phyloP scores from a whole-genome alignment of 2,113 vertebrate genomes.

The Nyctibius bracteatus region DNA sequence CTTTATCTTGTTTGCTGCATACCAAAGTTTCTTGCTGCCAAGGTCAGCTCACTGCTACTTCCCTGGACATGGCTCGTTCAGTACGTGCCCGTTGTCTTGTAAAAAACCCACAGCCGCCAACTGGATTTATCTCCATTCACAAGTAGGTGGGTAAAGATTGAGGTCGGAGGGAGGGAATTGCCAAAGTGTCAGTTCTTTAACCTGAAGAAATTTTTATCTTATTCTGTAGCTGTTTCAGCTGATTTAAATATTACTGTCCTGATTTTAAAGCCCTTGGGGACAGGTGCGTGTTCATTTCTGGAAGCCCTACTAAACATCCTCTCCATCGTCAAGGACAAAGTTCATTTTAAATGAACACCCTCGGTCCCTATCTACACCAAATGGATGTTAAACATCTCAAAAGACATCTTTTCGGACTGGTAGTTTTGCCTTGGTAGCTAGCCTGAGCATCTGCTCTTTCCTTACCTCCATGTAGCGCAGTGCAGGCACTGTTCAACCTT shows the following conservation, averaged over 20 bases:
- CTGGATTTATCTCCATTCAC: too few species aligned
- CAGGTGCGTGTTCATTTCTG: background rate
- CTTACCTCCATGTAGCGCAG: accelerated
- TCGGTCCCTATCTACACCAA: background rate
- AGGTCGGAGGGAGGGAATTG: background rate
- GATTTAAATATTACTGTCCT: background rate
- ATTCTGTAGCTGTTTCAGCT: background rate
- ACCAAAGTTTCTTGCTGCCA: too few species aligned
- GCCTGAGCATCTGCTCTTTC: background rate
- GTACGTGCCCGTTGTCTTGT: too few species aligned
- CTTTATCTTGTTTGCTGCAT: too few species aligned
- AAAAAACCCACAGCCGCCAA: too few species aligned
- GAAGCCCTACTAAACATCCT: background rate
- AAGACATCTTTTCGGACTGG: background rate
- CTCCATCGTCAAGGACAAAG: background rate
- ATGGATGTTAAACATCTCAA: background rate
- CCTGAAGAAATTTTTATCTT: background rate
- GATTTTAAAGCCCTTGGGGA: background rate
- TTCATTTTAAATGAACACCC: background rate
- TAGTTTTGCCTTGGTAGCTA: background rate
- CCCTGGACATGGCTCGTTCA: too few species aligned
- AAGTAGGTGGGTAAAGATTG: background rate
- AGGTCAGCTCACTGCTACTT: too few species aligned
- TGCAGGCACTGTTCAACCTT: accelerated
- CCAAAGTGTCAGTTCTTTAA: background rate